Evolutionary conservation across 1,140 invertebrate genomes (phyloP).

Genomic region (Euwallacea fornicatus): DNA sequence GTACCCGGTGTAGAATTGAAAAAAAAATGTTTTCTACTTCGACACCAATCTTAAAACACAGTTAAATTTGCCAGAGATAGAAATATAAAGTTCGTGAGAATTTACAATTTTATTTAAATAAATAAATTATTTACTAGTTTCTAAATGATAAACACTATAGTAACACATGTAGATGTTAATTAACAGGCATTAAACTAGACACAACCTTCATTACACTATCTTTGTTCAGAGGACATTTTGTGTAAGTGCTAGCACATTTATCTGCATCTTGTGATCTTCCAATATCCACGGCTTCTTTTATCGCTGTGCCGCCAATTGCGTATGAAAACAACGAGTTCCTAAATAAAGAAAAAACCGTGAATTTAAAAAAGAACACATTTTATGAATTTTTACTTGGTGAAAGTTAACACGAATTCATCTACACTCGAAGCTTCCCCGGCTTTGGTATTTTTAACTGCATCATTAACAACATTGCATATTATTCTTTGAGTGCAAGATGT

Average conservation of each 20-base stretch:
- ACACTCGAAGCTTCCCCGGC: conserved; percentile 64
- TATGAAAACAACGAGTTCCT: conserved; percentile 72
- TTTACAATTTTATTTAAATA: too few relatives aligned
- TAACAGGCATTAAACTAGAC: conserved; percentile 60
- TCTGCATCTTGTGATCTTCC: conserved; percentile 61
- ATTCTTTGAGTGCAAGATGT: conserved; percentile 76
- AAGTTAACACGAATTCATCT: conserved; percentile 65
- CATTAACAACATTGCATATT: conserved; percentile 73
- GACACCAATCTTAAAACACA: too few relatives aligned
- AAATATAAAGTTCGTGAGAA: too few relatives aligned
- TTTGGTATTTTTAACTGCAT: conserved; percentile 64
- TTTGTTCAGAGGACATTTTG: conserved; percentile 67
- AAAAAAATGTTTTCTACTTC: too few relatives aligned
- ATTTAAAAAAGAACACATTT: neutral
- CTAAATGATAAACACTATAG: too few relatives aligned
- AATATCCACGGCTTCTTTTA: conserved; percentile 72
- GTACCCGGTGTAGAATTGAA: too few relatives aligned
- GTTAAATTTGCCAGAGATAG: too few relatives aligned
- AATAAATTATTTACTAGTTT: too few relatives aligned
- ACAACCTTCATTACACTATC: conserved; percentile 65
- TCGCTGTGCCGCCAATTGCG: conserved; percentile 72
- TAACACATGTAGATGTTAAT: neutral
- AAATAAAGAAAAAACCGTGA: conserved; percentile 29
- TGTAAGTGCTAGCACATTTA: conserved; percentile 61
- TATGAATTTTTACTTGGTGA: conserved; percentile 60